Percentiles rank a stretch among this genome's conserved stretches.
Evolutionary conservation across 2,888 invertebrate species (phyloP).

Genomic region (Kryphioiulus occultus): DNA sequence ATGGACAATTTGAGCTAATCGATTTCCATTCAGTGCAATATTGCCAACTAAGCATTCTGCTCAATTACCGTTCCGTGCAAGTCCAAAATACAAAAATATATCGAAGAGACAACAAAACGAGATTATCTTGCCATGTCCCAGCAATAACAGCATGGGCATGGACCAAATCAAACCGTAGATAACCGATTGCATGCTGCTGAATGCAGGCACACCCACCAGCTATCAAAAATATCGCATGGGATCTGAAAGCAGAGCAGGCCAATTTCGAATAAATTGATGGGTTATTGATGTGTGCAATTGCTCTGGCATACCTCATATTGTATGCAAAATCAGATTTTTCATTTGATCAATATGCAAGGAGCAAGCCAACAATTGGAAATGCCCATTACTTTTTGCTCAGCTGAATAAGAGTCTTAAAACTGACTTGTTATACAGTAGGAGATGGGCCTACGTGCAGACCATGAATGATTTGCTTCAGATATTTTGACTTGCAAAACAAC

Average conservation of each 20-base stretch:
- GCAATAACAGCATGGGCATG: background rate
- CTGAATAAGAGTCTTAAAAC: background rate
- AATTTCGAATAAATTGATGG: background rate
- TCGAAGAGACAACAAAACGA: background rate
- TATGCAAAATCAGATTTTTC: background rate
- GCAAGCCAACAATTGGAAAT: background rate
- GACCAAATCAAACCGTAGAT: background rate
- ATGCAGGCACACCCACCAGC: background rate
- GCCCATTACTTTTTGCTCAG: background rate
- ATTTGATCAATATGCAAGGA: background rate
- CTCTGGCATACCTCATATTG: background rate
- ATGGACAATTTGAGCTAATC: background rate
- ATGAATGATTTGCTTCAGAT: slow-evolving; percentile 5
- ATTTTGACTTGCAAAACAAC: background rate
- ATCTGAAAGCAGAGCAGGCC: background rate
- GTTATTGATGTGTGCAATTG: background rate
- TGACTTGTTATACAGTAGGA: background rate
- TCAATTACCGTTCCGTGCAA: background rate
- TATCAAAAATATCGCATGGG: background rate
- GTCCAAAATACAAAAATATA: background rate
- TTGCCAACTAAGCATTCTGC: background rate
- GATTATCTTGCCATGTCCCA: background rate
- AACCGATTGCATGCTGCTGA: background rate
- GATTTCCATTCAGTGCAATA: background rate
- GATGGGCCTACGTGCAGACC: background rate